Conservation (phyloP, 2,888 invertebrate genomes). For the Trachelus tabidus region DNA sequence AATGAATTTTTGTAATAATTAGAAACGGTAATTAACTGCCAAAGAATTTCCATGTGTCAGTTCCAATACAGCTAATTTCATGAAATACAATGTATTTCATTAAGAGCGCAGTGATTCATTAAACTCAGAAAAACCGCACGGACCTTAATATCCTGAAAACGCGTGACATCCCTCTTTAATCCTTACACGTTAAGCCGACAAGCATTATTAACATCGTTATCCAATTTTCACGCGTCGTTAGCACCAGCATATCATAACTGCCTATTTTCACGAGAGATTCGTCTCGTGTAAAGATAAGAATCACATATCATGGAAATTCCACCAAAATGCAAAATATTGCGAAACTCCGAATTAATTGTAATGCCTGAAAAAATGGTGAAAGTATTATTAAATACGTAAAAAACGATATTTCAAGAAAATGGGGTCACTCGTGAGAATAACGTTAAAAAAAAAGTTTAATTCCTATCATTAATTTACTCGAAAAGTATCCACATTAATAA, state of each 20-base stretch:
- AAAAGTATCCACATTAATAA: not conserved
- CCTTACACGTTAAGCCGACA: not conserved
- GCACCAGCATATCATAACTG: not conserved
- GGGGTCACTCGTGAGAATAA: not conserved
- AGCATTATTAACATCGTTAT: constrained; percentile 7
- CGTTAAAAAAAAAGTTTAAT: not conserved
- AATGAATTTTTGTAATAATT: not conserved
- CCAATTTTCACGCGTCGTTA: constrained; percentile 3
- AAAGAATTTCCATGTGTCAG: not conserved
- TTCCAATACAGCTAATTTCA: not conserved
- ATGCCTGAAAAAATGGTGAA: not conserved
- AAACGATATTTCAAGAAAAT: not conserved
- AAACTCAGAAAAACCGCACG: not conserved
- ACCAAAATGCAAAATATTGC: not conserved
- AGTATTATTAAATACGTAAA: too few relatives aligned
- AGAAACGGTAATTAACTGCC: not conserved
- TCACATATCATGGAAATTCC: not conserved
- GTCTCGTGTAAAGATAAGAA: not conserved
- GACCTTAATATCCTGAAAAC: not conserved
- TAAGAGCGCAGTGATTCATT: too few relatives aligned
- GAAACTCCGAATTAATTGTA: not conserved
- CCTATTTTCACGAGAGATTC: not conserved
- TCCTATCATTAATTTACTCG: not conserved
- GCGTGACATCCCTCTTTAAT: not conserved
- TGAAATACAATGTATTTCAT: too few relatives aligned